These are phyloP conservation scores for Malurus elegans DNA, from an alignment of 2,113 vertebrate genomes.

Conservation along the genomic window DNA sequence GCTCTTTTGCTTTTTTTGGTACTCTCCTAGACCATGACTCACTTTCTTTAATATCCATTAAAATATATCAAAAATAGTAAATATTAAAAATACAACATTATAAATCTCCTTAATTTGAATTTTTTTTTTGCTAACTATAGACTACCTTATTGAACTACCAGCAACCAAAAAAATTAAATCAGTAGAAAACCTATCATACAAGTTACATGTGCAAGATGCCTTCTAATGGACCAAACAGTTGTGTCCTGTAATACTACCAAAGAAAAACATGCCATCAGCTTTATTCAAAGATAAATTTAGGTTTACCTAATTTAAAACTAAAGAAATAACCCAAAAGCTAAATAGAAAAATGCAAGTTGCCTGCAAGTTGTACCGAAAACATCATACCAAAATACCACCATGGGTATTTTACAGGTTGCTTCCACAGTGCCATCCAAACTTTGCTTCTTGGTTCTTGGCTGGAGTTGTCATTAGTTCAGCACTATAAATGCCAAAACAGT, in stretches of 20 bases:
- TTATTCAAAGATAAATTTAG: neutral
- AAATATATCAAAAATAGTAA: neutral
- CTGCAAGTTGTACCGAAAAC: neutral
- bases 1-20: neutral
- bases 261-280: neutral
- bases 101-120: neutral
- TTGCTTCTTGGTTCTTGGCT: neutral
- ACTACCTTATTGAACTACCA: neutral
- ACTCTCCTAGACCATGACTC: neutral
- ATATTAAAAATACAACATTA: neutral
- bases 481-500: neutral
- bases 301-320: neutral
- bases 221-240: neutral
- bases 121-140: neutral
- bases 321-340: neutral
- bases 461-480: neutral
- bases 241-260: neutral
- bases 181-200: neutral
- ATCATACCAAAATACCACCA: neutral
- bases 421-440: neutral
- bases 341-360: neutral
- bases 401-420: neutral
- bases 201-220: neutral
- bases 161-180: neutral
- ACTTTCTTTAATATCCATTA: neutral